Evolutionary conservation across 1,140 invertebrate genomes (phyloP).

Genomic region (Epicauta chinensis): DNA sequence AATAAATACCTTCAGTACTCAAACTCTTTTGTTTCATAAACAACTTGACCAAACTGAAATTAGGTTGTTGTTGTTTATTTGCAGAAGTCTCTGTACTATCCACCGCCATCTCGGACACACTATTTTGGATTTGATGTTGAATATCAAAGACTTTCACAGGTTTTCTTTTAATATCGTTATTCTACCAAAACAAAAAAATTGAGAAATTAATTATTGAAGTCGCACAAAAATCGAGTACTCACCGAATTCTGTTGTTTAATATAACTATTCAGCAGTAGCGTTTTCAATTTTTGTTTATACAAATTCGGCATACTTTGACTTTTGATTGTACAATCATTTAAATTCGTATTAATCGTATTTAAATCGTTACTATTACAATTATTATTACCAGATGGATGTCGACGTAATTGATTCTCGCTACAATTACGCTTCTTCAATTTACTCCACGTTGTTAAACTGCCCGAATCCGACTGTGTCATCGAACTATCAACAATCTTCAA

Average conservation of each 20-base stretch:
- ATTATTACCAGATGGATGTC: constrained; percentile 74
- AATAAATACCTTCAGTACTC: constrained; percentile 57
- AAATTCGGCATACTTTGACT: constrained; percentile 72
- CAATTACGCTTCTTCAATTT: constrained; percentile 60
- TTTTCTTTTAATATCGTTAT: constrained; percentile 46
- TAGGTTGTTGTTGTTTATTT: constrained; percentile 50
- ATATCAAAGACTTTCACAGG: constrained; percentile 63
- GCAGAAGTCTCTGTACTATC: constrained; percentile 40
- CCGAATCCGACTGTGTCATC: constrained; percentile 77
- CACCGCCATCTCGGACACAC: constrained; percentile 53
- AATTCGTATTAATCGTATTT: constrained; percentile 44
- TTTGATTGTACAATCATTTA: constrained; percentile 48
- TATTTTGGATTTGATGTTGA: constrained; percentile 46
- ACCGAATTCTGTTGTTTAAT: constrained; percentile 49
- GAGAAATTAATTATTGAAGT: neutral
- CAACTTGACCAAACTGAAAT: constrained; percentile 78
- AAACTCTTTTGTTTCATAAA: constrained; percentile 86
- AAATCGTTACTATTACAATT: constrained; percentile 48
- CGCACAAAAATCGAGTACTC: constrained; percentile 29
- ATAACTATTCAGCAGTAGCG: constrained; percentile 21
- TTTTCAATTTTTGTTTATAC: constrained; percentile 38
- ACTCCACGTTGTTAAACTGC: constrained; percentile 75
- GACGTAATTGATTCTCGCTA: constrained; percentile 44
- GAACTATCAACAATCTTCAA: constrained; percentile 54
- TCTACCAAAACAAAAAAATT: constrained; percentile 34